Base-by-base conservation (phyloP, 1,140 invertebrate genomes). In the Drosophila oshimai region DNA sequence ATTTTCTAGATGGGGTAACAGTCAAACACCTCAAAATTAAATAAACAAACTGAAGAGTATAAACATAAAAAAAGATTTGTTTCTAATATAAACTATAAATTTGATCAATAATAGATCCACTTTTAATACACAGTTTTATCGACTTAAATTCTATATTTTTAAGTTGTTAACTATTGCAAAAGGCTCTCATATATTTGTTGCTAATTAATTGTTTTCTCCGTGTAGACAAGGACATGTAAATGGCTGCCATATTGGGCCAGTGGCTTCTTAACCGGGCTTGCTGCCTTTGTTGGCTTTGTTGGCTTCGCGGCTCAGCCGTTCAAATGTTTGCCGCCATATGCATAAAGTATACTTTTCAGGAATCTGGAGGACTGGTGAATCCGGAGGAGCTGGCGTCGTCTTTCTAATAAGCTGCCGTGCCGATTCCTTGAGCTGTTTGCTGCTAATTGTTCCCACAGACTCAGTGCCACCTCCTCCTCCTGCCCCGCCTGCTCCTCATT, bases 391-490 rank as follows among this genome's bases (percentile, higher is more conserved):
- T 6, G 54, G 42, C 22, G 44, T 33, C 34, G n/a, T 46, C 72
- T 46, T 26, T 39, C 69, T 76, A 75, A 75, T 75, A 75, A 75
- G 72, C 54, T 44, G 41, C 44, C 54, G 28, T 51, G 44, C 53
- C 72, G 49, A 51, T 62, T 75, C 53, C 36, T 36, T 69, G 41
- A 61, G 72, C 72, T 60, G 62, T 74, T 47, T 58, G 37, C 42
- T 55, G 65, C 74, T 76, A 76, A 76, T 76, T 76, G 73, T 75
- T 75, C 45, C 54, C 71, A 54, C 72, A 75, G 54, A 47, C 37
- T 46, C 18, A 4, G 31, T 12, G 9, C 29, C 2, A 7, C 4
- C 13, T 4, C 53, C 22, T 17, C 10, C 24, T 17, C 18, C 10
- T 15, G 51, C 29, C 22, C 31, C 6, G 3, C 20, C 31, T 13